Conservation (phyloP, 2,113 vertebrate genomes). For the Mionectes macconnelli region DNA sequence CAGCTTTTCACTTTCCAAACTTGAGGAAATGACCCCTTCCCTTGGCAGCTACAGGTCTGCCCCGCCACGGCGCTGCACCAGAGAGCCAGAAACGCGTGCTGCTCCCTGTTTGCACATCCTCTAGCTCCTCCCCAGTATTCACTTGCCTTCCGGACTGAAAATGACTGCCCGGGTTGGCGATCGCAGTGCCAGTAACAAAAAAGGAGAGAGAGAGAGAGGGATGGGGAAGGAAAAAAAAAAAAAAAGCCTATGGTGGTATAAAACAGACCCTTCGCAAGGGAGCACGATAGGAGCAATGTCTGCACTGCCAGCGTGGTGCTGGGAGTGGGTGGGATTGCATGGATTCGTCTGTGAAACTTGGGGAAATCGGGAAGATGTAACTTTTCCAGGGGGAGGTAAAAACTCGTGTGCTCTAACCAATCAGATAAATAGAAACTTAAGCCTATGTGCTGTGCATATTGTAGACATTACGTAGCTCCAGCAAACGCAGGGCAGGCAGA, state of each 20-base stretch:
- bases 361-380: fast-evolving
- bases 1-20: neutral
- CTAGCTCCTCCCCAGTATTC: neutral
- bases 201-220: fast-evolving
- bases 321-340: fast-evolving
- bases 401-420: neutral
- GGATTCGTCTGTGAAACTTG: fast-evolving
- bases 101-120: neutral
- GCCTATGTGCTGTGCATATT: fast-evolving
- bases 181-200: neutral
- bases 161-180: neutral
- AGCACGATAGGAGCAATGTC: neutral
- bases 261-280: neutral
- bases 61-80: fast-evolving
- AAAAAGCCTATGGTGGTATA: neutral
- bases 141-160: neutral
- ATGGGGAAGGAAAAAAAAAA: neutral
- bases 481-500: neutral
- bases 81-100: fast-evolving
- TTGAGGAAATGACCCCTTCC: neutral
- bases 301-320: neutral
- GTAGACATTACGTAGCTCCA: neutral
- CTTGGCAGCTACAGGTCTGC: fast-evolving
- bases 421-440: neutral
- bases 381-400: neutral